These are phyloP conservation scores for Hesperophylax magnus DNA, from an alignment of 1,140 invertebrate genomes.

Conservation along the genomic window DNA sequence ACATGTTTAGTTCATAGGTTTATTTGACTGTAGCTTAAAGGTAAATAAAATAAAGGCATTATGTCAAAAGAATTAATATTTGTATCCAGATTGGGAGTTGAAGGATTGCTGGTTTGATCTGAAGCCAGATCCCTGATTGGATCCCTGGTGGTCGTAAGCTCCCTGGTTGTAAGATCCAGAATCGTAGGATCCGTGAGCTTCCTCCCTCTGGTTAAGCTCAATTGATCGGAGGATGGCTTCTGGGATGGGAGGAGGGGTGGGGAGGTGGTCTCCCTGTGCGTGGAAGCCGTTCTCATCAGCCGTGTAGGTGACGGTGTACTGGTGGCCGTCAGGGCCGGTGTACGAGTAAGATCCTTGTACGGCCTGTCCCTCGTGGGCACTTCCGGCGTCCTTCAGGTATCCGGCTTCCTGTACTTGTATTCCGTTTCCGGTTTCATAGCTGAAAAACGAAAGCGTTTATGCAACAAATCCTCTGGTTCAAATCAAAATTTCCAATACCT, in stretches of 20 bases:
- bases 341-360: slow-evolving; percentile 81
- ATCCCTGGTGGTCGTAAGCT: slow-evolving; percentile 53
- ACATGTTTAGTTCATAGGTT: neutral
- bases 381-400: slow-evolving; percentile 56
- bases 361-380: slow-evolving; percentile 64
- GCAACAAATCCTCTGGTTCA: too few species aligned
- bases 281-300: slow-evolving; percentile 87
- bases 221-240: slow-evolving; percentile 66
- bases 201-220: slow-evolving; percentile 59
- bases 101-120: neutral
- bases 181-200: neutral
- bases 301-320: slow-evolving; percentile 79
- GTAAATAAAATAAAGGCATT: too few species aligned
- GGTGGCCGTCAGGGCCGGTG: slow-evolving; percentile 80
- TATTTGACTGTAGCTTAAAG: too few species aligned
- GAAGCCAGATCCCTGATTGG: neutral
- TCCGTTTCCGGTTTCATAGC: slow-evolving; percentile 70
- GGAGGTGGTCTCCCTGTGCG: slow-evolving; percentile 80
- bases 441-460: slow-evolving; percentile 23
- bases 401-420: slow-evolving; percentile 59
- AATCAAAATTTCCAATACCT: too few species aligned
- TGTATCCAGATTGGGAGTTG: slow-evolving; percentile 18
- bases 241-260: slow-evolving; percentile 83
- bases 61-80: neutral
- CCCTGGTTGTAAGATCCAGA: too few species aligned